Evolutionary conservation across 1,140 invertebrate genomes (phyloP).

Genomic region (Elymnias hypermnestra): DNA sequence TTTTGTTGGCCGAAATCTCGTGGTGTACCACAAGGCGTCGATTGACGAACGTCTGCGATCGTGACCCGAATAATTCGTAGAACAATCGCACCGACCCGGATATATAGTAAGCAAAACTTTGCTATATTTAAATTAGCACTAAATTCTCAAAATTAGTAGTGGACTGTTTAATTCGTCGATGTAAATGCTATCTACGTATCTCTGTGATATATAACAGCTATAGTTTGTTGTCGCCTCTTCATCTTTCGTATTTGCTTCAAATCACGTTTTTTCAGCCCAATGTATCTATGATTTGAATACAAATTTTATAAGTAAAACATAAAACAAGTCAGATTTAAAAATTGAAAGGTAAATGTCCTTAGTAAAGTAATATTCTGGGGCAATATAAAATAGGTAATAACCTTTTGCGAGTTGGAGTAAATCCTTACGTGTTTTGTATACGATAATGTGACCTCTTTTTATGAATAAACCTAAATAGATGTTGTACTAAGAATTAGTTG

Average conservation of each 20-base stretch:
- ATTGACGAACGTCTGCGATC: conserved; percentile 35
- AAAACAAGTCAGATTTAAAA: no score
- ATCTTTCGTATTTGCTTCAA: background rate
- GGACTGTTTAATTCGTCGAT: background rate
- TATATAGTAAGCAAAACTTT: conserved; percentile 1
- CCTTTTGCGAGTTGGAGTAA: no score
- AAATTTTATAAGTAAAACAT: no score
- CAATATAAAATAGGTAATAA: no score
- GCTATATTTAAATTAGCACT: background rate
- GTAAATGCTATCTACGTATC: background rate
- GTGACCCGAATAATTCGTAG: conserved; percentile 40
- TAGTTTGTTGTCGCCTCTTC: background rate
- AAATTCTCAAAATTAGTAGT: background rate
- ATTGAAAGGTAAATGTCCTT: no score
- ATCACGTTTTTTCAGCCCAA: background rate
- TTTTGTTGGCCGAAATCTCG: conserved; percentile 48
- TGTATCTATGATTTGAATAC: no score
- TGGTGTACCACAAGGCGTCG: conserved; percentile 51
- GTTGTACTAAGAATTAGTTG: no score
- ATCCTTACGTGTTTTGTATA: no score
- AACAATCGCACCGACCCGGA: conserved; percentile 45
- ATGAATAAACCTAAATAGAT: no score
- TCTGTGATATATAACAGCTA: background rate
- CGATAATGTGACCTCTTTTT: no score
- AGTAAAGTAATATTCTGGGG: no score